Evolutionary conservation across 2,888 invertebrate species (phyloP).

Genomic region (Brassicogethes aeneus): DNA sequence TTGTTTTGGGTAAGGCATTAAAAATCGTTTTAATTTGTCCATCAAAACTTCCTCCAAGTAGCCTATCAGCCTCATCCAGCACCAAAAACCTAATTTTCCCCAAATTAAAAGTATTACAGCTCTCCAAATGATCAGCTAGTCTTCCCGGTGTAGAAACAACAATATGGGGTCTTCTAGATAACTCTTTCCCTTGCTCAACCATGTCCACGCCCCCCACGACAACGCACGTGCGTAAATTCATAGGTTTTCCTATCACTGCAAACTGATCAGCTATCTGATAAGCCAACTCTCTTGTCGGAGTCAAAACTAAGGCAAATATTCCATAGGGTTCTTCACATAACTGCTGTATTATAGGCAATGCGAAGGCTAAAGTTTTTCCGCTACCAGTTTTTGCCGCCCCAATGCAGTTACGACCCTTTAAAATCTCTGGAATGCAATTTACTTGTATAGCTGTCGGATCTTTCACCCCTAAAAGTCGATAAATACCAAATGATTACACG

Average conservation of each 20-base stretch:
- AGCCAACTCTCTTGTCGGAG: constrained; percentile 90
- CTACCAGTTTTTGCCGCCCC: constrained; percentile 97
- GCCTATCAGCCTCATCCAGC: constrained; percentile 93
- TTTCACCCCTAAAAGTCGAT: constrained; percentile 54
- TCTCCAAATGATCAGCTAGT: constrained; percentile 84
- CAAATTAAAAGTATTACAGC: constrained; percentile 74
- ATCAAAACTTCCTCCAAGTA: constrained; percentile 71
- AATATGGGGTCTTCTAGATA: constrained; percentile 82
- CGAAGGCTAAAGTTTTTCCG: constrained; percentile 97
- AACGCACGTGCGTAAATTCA: constrained; percentile 73
- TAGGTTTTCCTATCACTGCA: constrained; percentile 78
- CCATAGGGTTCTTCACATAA: constrained; percentile 92
- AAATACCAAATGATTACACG: too few species aligned
- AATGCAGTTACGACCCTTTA: constrained; percentile 78
- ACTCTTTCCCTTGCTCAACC: constrained; percentile 75
- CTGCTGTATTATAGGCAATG: constrained; percentile 84
- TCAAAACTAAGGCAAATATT: constrained; percentile 88
- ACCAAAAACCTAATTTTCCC: constrained; percentile 78
- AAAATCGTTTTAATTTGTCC: constrained; percentile 76
- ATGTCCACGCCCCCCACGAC: constrained; percentile 83
- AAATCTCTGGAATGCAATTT: constrained; percentile 70
- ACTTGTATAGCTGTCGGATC: constrained; percentile 74
- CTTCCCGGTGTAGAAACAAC: constrained; percentile 96
- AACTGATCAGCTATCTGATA: constrained; percentile 96
- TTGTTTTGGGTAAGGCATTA: constrained; percentile 59